These are phyloP conservation scores for Cyanoderma ruficeps DNA, from an alignment of 2,113 vertebrate species.

Conservation along the genomic window DNA sequence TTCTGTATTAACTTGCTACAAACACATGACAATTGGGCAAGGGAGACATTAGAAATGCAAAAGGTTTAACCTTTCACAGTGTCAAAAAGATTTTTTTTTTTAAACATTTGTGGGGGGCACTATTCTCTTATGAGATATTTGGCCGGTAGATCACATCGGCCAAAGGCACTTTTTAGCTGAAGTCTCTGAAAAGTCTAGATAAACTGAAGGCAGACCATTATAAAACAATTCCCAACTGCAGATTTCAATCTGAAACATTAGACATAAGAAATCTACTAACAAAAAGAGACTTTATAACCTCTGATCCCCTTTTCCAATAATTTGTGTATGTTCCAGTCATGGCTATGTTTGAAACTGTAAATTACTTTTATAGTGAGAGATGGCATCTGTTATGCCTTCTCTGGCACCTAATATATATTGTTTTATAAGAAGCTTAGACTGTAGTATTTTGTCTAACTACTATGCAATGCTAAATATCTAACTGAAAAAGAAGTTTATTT, in stretches of 20 bases:
- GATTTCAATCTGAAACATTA: not conserved
- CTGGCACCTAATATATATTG: constrained; percentile 55
- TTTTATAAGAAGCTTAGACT: constrained; percentile 44
- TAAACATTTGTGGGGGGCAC: not conserved
- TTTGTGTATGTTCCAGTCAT: constrained; percentile 11
- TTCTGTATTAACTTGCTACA: constrained; percentile 38
- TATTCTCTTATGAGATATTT: not conserved
- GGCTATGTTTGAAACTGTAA: constrained; percentile 36
- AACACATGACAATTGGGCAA: constrained; percentile 44
- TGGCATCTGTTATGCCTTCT: constrained; percentile 62
- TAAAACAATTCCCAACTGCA: constrained; percentile 19
- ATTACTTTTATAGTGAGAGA: constrained; percentile 54
- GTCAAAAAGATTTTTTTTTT: not conserved
- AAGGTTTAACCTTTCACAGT: not conserved
- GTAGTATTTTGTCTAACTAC: constrained; percentile 57
- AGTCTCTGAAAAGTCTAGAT: not conserved
- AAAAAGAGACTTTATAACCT: constrained; percentile 35
- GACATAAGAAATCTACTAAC: constrained; percentile 1
- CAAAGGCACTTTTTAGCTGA: not conserved
- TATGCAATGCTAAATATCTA: constrained; percentile 42
- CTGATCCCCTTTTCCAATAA: constrained; percentile 35
- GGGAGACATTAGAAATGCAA: not conserved
- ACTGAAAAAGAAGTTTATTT: constrained; percentile 61
- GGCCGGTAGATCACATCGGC: not conserved
- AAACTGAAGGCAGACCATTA: constrained; percentile 13